Evolutionary conservation across 2,113 vertebrate species (phyloP), one percentile per base, ranked within the genome.

Genomic region (Hystrix brachyura): DNA sequence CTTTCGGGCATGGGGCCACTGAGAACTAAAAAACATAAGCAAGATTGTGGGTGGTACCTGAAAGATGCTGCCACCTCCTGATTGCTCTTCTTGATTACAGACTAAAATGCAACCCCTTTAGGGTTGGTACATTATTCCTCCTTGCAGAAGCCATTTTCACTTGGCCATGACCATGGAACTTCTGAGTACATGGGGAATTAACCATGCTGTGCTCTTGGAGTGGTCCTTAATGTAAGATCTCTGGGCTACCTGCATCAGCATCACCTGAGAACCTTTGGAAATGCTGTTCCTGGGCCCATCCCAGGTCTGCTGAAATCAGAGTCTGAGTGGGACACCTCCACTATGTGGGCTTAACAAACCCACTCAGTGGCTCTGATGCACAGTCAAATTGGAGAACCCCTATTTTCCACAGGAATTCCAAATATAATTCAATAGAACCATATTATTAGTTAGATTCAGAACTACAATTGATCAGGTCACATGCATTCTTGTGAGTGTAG

Each of bases 361-460:
- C 53, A n/a, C 74, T 34, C 23, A 48, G 64, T 38, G 43, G 46
- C 86, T 94, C 27, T 92, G 72, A 62, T 79, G 21, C 4, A 18
- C 23, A 11, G 13, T 87, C 65, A 72, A 62, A 72, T 83, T 74
- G 95, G 92, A 86, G 55, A 89, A 46, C 57, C 34, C 19, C 65
- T 64, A 11, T 57, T 86, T 32, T 88, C 23, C 51, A 27, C 85
- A 90, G 43, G 15, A 59, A 86, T 94, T 69, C 79, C 46, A 90
- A 89, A 17, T 83, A 18, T 91, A 74, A 87, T 29, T 89, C 71
- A 94, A 15, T 79, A 80, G 59, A 91, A 82, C 8, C 14, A 92
- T 82, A 79, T n/a, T 82, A 32, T 76, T 80, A 25, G 57, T 90
- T 67, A 89, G 23, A 67, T 92, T 93, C 29, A 92, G 67, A 88